A percentile compares a stretch with the other conserved stretches of the same genome.
Evolutionary conservation across 1,140 invertebrate genomes (phyloP).

Genomic region (Coboldia fuscipes): DNA sequence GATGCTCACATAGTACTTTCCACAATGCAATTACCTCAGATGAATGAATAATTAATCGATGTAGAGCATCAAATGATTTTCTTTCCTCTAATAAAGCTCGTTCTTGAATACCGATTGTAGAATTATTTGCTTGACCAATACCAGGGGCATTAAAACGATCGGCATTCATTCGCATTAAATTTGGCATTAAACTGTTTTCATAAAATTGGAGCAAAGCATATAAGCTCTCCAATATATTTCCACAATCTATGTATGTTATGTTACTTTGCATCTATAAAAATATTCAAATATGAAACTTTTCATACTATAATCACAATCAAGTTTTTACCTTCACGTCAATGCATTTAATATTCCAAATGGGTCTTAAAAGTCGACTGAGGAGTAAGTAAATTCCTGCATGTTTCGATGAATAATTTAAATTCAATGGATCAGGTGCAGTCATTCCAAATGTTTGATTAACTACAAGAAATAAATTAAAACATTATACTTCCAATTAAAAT

Average conservation of each 20-base stretch:
- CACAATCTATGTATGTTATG: conserved; percentile 25
- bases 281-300: neutral
- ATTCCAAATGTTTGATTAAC: conserved; percentile 6
- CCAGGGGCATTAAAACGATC: too few species aligned
- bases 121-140: too few species aligned
- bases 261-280: conserved; percentile 22
- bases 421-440: conserved; percentile 10
- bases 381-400: conserved; percentile 88
- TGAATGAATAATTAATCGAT: conserved; percentile 37
- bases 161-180: too few species aligned
- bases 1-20: conserved; percentile 82
- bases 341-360: conserved; percentile 56
- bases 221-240: conserved; percentile 22
- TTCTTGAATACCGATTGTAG: too few species aligned
- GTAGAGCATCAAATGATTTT: neutral
- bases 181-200: too few species aligned
- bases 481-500: neutral
- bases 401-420: conserved; percentile 33
- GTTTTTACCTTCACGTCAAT: conserved; percentile 25
- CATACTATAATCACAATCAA: too few species aligned
- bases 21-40: conserved; percentile 85
- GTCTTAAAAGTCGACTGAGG: conserved; percentile 61
- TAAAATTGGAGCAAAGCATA: too few species aligned
- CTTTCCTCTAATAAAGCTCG: too few species aligned
- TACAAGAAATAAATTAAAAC: neutral